phyloP scores from a whole-genome alignment of 2,113 vertebrate species.

The Strigops habroptila region DNA sequence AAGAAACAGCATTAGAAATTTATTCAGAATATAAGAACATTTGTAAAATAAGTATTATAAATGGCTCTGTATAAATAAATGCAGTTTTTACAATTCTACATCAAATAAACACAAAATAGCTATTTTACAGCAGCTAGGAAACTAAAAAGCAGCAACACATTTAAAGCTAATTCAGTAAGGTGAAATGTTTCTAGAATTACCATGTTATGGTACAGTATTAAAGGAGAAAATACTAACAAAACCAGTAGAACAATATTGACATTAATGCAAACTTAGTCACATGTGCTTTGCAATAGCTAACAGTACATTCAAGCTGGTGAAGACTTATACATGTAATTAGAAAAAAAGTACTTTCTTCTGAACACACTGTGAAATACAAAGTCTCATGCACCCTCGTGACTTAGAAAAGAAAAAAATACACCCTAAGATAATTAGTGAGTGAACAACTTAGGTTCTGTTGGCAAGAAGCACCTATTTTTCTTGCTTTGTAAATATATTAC shows the following conservation, averaged over 20 bases:
- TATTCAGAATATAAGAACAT: slow-evolving; percentile 86
- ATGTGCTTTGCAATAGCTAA: slow-evolving; percentile 61
- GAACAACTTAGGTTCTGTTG: not conserved
- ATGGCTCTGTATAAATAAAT: slow-evolving; percentile 89
- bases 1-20: slow-evolving; percentile 76
- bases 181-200: slow-evolving; percentile 27
- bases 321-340: not conserved
- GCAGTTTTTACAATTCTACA: slow-evolving; percentile 79
- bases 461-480: not conserved
- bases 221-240: slow-evolving; percentile 22
- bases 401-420: not conserved
- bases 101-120: slow-evolving; percentile 75
- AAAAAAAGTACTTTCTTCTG: slow-evolving; percentile 28
- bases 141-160: slow-evolving; percentile 61
- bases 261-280: slow-evolving; percentile 47
- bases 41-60: slow-evolving; percentile 85
- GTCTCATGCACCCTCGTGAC: slow-evolving; percentile 37
- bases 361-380: slow-evolving; percentile 36
- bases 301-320: slow-evolving; percentile 68
- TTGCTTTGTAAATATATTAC: not conserved
- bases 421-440: not conserved
- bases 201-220: slow-evolving; percentile 37
- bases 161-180: slow-evolving; percentile 37
- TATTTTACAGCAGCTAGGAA: slow-evolving; percentile 76
- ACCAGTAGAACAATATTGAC: slow-evolving; percentile 57